A percentile compares a stretch with the other conserved stretches of the same genome.
Conservation (phyloP, 2,888 invertebrate species). For the Drosophila nr. fundita region DNA sequence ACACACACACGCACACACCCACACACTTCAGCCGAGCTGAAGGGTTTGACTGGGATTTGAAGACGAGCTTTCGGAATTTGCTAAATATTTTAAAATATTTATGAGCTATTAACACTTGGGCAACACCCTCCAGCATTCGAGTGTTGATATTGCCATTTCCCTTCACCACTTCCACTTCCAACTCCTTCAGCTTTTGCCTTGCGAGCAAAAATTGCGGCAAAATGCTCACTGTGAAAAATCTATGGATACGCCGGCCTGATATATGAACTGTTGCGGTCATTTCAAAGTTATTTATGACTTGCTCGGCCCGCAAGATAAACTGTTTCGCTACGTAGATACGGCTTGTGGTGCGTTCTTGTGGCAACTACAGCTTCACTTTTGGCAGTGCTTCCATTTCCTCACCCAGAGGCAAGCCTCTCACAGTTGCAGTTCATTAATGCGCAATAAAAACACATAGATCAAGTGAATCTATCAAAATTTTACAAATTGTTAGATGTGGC, state of each 20-base stretch:
- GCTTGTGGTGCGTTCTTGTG: slow-evolving; percentile 45
- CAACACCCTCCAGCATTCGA: slow-evolving; percentile 52
- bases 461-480: slow-evolving; percentile 35
- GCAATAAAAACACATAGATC: slow-evolving; percentile 38
- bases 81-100: slow-evolving; percentile 81
- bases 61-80: slow-evolving; percentile 65
- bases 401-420: not conserved
- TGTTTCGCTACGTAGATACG: slow-evolving; percentile 38
- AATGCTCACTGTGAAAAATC: slow-evolving; percentile 37
- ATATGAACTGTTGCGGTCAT: slow-evolving; percentile 70
- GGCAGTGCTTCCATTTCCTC: slow-evolving; percentile 1
- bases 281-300: slow-evolving; percentile 65
- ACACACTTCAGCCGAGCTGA: slow-evolving; percentile 1
- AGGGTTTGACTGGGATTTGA: slow-evolving; percentile 51
- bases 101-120: slow-evolving; percentile 80
- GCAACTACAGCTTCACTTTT: slow-evolving; percentile 16
- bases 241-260: slow-evolving; percentile 56
- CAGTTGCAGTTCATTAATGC: slow-evolving; percentile 49
- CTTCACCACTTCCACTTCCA: not conserved
- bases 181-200: not conserved
- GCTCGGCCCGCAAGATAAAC: slow-evolving; percentile 50
- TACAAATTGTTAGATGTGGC: slow-evolving; percentile 24
- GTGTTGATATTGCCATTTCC: slow-evolving; percentile 34
- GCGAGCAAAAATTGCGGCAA: slow-evolving; percentile 22
- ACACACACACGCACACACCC: not conserved